A percentile compares a stretch with the other conserved stretches of the same genome.
phyloP scores from a whole-genome alignment of 2,113 vertebrate genomes.

The Monopterus albus region DNA sequence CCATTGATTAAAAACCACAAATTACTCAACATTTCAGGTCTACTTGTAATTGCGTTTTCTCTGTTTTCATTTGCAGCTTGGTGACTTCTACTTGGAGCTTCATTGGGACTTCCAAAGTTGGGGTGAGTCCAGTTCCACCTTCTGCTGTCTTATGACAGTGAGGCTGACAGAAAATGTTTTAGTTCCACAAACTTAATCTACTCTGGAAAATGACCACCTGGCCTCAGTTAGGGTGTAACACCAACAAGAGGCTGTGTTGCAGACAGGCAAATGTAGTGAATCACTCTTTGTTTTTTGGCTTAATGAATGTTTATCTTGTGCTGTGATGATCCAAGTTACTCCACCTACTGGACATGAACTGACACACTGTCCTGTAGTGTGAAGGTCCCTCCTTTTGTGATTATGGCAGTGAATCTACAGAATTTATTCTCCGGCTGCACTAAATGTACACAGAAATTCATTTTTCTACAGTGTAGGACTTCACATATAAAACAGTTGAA shows the following conservation, averaged over 20 bases:
- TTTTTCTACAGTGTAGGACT: not conserved
- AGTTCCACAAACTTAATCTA: not conserved
- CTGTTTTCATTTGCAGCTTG: conserved; percentile 86
- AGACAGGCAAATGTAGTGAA: conserved; percentile 6
- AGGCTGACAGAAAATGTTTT: not conserved
- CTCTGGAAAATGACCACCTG: not conserved
- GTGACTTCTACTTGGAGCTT: conserved; percentile 99
- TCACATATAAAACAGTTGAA: conserved; percentile 1
- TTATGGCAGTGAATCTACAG: not conserved
- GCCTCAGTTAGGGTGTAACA: not conserved
- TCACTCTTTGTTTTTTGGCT: too few relatives aligned
- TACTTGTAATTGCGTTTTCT: conserved; percentile 14
- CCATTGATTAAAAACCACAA: too few relatives aligned
- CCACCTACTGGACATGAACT: conserved; percentile 53
- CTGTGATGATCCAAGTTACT: too few relatives aligned
- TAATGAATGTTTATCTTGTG: too few relatives aligned
- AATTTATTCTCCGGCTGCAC: not conserved
- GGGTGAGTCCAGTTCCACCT: conserved; percentile 86
- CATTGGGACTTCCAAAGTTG: conserved; percentile 99
- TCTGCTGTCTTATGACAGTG: not conserved
- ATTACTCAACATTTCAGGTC: too few relatives aligned
- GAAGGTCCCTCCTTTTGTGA: not conserved
- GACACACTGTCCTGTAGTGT: not conserved
- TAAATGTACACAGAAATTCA: not conserved
- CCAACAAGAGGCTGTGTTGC: not conserved